These are phyloP conservation scores for Sciurus vulgaris DNA, from an alignment of 2,797 vertebrate species.

Conservation along the genomic window DNA sequence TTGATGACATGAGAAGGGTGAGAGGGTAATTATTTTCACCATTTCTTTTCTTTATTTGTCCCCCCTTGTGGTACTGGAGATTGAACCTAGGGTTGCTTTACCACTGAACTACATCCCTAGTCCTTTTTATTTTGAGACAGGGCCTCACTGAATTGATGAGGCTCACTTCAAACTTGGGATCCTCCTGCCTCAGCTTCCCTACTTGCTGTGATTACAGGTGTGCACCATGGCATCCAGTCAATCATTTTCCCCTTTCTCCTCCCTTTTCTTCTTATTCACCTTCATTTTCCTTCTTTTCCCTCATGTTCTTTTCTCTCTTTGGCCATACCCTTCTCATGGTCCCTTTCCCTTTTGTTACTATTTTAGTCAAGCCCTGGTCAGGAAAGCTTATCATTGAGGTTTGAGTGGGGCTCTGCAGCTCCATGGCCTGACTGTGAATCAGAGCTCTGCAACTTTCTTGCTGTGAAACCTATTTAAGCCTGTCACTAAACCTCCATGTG, in stretches of 20 bases:
- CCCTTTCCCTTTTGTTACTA: background rate
- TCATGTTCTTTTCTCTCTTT: background rate
- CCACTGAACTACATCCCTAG: too few relatives aligned
- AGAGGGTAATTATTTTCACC: background rate
- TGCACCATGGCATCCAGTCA: too few relatives aligned
- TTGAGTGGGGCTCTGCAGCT: background rate
- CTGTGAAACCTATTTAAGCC: slow-evolving; percentile 5
- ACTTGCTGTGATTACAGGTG: too few relatives aligned
- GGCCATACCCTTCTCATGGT: background rate
- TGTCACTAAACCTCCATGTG: background rate
- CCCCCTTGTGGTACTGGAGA: too few relatives aligned
- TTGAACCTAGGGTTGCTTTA: too few relatives aligned
- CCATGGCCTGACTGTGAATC: background rate
- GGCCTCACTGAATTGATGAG: too few relatives aligned
- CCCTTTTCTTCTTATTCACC: background rate
- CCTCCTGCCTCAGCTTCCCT: too few relatives aligned
- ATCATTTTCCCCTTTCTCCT: background rate
- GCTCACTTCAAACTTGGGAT: too few relatives aligned
- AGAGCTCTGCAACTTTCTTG: background rate
- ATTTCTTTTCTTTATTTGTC: background rate
- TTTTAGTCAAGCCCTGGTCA: background rate
- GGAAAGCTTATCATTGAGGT: background rate
- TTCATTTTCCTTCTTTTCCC: background rate
- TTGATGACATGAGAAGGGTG: background rate
- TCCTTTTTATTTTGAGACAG: too few relatives aligned